Percentiles rank a stretch among this genome's conserved stretches.
Evolutionary conservation across 2,888 invertebrate species (phyloP).

Genomic region (Hirtodrosophila trivittata): DNA sequence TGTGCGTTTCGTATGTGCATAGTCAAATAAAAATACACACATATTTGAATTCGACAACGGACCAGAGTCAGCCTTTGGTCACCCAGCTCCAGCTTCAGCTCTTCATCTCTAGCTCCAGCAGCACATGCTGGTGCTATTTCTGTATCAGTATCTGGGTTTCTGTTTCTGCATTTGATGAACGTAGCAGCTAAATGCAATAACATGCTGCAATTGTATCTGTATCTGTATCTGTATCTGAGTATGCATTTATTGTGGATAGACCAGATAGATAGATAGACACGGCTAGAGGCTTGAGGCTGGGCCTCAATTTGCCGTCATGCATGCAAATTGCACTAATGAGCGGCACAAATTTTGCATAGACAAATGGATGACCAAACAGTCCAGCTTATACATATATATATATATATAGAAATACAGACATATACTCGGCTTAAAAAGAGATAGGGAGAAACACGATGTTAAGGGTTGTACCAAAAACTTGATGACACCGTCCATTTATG

Average conservation of each 20-base stretch:
- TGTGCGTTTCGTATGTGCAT: constrained; percentile 36
- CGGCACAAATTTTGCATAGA: constrained; percentile 72
- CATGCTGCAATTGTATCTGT: constrained; percentile 26
- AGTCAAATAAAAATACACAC: constrained; percentile 64
- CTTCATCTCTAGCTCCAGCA: constrained; percentile 2
- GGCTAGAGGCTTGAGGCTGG: constrained; percentile 49
- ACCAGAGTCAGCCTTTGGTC: constrained; percentile 24
- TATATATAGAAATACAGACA: constrained; percentile 2
- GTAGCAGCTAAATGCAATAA: constrained; percentile 34
- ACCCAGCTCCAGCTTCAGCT: neutral
- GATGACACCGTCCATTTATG: constrained; percentile 32
- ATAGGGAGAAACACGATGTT: neutral
- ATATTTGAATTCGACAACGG: constrained; percentile 65
- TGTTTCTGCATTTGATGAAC: constrained; percentile 61
- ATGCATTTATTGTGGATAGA: constrained; percentile 60
- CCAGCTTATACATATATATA: neutral
- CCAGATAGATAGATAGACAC: constrained; percentile 57
- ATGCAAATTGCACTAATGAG: constrained; percentile 79
- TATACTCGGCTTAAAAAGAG: too few species aligned
- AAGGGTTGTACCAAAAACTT: neutral
- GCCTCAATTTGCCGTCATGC: constrained; percentile 72
- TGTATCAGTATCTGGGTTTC: constrained; percentile 3
- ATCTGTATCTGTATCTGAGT: constrained; percentile 38
- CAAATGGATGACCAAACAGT: constrained; percentile 57
- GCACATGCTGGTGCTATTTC: neutral